phyloP scores from a whole-genome alignment of 2,113 vertebrate species.

The Sitta europaea region DNA sequence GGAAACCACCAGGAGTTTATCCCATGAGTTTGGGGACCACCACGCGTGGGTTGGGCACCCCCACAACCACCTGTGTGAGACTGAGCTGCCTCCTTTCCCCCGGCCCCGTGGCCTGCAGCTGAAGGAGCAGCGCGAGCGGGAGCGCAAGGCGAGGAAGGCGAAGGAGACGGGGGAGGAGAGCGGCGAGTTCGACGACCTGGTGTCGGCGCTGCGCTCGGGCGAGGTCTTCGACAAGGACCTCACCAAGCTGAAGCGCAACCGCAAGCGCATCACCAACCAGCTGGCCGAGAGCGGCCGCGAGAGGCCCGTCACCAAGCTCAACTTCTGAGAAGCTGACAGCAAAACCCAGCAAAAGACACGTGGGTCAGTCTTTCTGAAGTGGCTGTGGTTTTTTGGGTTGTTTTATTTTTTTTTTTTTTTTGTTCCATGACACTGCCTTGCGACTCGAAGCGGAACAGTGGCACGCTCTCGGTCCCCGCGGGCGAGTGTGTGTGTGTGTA shows the following conservation, averaged over 20 bases:
- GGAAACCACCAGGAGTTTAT: background rate
- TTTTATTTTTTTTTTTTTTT: background rate
- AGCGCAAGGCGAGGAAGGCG: slow-evolving; percentile 88
- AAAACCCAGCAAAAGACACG: background rate
- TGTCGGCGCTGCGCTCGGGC: slow-evolving; percentile 92
- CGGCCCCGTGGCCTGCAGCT: slow-evolving; percentile 65
- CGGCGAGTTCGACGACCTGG: slow-evolving; percentile 94
- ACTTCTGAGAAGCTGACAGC: slow-evolving; percentile 75
- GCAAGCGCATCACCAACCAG: slow-evolving; percentile 91
- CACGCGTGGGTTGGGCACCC: fast-evolving
- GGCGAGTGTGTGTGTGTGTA: slow-evolving; percentile 25
- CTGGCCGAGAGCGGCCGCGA: slow-evolving; percentile 85
- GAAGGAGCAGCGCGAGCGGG: slow-evolving; percentile 92
- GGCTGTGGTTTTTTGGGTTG: background rate
- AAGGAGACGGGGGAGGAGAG: slow-evolving; percentile 95
- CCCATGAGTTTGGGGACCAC: background rate
- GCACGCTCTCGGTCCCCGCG: background rate
- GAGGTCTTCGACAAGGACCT: slow-evolving; percentile 99
- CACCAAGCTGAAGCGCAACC: slow-evolving; percentile 96
- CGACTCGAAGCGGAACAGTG: slow-evolving; percentile 10
- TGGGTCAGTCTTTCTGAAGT: slow-evolving; percentile 19
- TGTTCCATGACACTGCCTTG: slow-evolving; percentile 65
- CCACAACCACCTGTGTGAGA: background rate
- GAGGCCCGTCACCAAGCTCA: slow-evolving; percentile 93
- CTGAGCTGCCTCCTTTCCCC: background rate